Conservation (phyloP, 2,888 invertebrate species). For the Didymodactylos carnosus region DNA sequence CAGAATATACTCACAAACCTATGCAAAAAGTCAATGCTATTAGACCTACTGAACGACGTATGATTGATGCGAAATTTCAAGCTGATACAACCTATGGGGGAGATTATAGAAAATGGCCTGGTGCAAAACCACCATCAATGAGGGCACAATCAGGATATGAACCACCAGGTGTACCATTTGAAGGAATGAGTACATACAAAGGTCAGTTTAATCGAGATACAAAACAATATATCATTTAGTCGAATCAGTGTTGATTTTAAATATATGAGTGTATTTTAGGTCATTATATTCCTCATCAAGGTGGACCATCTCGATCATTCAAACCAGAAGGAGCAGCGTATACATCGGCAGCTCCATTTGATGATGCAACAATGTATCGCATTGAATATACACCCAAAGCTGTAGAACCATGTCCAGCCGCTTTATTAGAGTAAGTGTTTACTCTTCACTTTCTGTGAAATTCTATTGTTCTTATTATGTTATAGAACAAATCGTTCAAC, state of each 20-base stretch:
- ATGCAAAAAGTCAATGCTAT: conserved; percentile 20
- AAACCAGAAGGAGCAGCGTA: conserved; percentile 21
- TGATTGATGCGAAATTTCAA: conserved; percentile 23
- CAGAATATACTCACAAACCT: conserved; percentile 19
- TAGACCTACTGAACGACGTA: conserved; percentile 20
- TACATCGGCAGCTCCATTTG: conserved; percentile 23
- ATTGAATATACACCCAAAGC: conserved; percentile 26
- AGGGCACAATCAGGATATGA: conserved; percentile 22
- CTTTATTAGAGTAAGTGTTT: conserved; percentile 21
- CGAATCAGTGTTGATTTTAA: background rate
- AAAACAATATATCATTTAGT: background rate
- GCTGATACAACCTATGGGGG: conserved; percentile 25
- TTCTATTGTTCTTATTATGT: background rate
- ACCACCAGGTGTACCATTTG: conserved; percentile 29
- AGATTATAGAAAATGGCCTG: conserved; percentile 25
- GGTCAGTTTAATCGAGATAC: conserved; percentile 15
- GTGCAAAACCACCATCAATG: conserved; percentile 19
- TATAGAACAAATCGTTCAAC: background rate
- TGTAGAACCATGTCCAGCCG: conserved; percentile 25
- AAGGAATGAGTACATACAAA: conserved; percentile 28
- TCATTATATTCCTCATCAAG: conserved; percentile 24
- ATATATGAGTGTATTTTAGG: background rate
- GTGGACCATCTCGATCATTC: conserved; percentile 19
- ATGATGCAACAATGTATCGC: conserved; percentile 29
- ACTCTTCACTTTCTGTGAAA: background rate